Percentiles rank a stretch among this genome's conserved stretches.
Evolutionary conservation across 2,113 vertebrate species (phyloP).

Genomic region (Siniperca knerii): DNA sequence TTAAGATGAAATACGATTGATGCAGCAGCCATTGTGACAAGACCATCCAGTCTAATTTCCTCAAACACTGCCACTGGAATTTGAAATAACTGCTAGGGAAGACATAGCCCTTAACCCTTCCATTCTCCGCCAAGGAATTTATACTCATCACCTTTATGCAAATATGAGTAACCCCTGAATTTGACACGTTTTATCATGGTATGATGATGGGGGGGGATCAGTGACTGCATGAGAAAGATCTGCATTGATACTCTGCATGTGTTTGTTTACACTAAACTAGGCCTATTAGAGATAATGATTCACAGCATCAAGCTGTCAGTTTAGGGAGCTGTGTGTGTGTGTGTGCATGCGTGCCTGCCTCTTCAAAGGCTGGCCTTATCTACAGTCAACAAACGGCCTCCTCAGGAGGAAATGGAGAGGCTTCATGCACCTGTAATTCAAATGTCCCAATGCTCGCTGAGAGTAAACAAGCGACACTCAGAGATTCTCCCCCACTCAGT

Average conservation of each 20-base stretch:
- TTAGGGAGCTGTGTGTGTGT: constrained; percentile 40
- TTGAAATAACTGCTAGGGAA: constrained; percentile 11
- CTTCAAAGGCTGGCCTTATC: constrained; percentile 79
- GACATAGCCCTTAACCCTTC: constrained; percentile 23
- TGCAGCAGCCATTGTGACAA: constrained; percentile 1
- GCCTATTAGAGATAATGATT: constrained; percentile 82
- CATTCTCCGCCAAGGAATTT: constrained; percentile 28
- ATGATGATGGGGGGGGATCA: constrained; percentile 33
- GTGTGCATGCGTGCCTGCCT: constrained; percentile 20
- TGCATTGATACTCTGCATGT: constrained; percentile 50
- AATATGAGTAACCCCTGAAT: constrained; percentile 46
- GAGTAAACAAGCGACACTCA: constrained; percentile 59
- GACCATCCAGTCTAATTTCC: constrained; percentile 11
- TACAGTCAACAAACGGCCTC: constrained; percentile 74
- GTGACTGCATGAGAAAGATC: constrained; percentile 48
- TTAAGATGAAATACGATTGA: neutral
- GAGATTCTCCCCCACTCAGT: constrained; percentile 9
- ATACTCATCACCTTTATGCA: constrained; percentile 55
- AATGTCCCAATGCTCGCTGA: constrained; percentile 60
- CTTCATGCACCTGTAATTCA: constrained; percentile 79
- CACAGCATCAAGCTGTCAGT: constrained; percentile 71
- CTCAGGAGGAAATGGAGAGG: constrained; percentile 63
- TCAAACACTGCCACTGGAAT: constrained; percentile 1
- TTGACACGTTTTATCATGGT: constrained; percentile 46
- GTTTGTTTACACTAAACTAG: constrained; percentile 80